Percentiles rank a stretch among this genome's conserved stretches.
Conservation (phyloP, 2,113 vertebrate species). For the Istiophorus platypterus region DNA sequence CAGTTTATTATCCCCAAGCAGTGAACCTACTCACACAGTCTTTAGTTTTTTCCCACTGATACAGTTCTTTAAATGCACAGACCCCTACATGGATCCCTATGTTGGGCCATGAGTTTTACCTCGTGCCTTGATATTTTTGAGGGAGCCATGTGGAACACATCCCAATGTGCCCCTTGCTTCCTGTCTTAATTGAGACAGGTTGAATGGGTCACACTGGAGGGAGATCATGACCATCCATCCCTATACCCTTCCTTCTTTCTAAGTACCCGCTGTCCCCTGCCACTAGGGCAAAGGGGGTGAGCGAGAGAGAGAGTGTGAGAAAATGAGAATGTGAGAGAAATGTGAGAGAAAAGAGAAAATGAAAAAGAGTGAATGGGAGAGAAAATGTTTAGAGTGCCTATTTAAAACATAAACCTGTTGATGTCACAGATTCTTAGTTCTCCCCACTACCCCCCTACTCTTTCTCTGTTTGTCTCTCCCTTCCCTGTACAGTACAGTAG, state of each 20-base stretch:
- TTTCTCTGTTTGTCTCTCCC: constrained; percentile 56
- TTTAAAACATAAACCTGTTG: constrained; percentile 44
- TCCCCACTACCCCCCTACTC: constrained; percentile 7
- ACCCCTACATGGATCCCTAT: constrained; percentile 1
- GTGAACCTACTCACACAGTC: constrained; percentile 29
- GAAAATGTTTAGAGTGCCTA: not conserved
- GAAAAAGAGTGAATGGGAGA: constrained; percentile 7
- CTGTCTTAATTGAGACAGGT: constrained; percentile 50
- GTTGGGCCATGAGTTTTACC: constrained; percentile 15
- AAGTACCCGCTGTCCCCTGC: not conserved
- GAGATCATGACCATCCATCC: constrained; percentile 31
- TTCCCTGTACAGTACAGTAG: constrained; percentile 50
- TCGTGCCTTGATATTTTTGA: constrained; percentile 17
- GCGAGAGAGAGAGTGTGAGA: not conserved
- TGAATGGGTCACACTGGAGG: constrained; percentile 48
- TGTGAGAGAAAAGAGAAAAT: constrained; percentile 4
- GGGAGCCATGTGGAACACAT: constrained; percentile 56
- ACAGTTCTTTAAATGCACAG: constrained; percentile 25
- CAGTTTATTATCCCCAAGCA: not conserved
- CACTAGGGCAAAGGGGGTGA: too few relatives aligned
- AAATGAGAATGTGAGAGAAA: constrained; percentile 4
- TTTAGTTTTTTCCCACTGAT: constrained; percentile 31
- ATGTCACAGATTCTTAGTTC: constrained; percentile 9
- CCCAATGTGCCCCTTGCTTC: constrained; percentile 34
- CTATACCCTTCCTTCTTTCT: constrained; percentile 42